Base-by-base conservation (phyloP, 2,113 vertebrate species). In the Myotis yumanensis region DNA sequence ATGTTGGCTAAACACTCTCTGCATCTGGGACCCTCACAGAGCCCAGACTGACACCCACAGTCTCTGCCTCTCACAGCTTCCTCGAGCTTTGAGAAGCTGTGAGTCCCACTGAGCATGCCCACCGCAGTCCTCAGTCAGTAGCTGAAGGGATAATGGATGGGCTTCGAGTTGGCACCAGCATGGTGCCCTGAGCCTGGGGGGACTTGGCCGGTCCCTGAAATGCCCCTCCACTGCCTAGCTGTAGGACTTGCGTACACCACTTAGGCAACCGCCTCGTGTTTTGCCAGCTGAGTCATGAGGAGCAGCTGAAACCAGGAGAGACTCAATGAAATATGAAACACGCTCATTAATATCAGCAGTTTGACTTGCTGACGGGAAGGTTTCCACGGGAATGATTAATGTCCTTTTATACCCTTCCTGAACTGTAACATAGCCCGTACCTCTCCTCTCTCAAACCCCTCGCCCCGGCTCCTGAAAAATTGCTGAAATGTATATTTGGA, bases 331-430 rank as follows among this genome's bases (percentile, higher is more conserved):
- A 98, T 97, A 95, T 71, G 96, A 98, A 98, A 97, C 95, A 90
- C 0, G 0, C 88, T 97, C 96, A 96, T 98, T 98, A 97, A 97
- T 97, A 98, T 97, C 96, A 92, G 90, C 81, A 96, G 89, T 96
- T 98, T 98, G 95, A 97, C 93, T 97, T 97, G 97, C 94, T 98
- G 97, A 98, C 96, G 96, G 97, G 95, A 98, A 93, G 97, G 97
- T 97, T 98, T 98, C 96, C 68, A 18, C 90, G 17, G 93, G 87
- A 98, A 98, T 97, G 96, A 96, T 98, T 98, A 98, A 98, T 98
- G 95, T 96, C 94, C 96, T 96, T 98, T 97, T 97, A 97, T 97
- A 95, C 94, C 82, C 95, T 97, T 95, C 86, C 93, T 97, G 96
- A 98, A 96, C 75, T 90, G 73, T 97, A 98, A 96, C 15, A 4